These are phyloP conservation scores for Trinorchestia longiramus DNA, from an alignment of 1,140 invertebrate species.

Conservation along the genomic window DNA sequence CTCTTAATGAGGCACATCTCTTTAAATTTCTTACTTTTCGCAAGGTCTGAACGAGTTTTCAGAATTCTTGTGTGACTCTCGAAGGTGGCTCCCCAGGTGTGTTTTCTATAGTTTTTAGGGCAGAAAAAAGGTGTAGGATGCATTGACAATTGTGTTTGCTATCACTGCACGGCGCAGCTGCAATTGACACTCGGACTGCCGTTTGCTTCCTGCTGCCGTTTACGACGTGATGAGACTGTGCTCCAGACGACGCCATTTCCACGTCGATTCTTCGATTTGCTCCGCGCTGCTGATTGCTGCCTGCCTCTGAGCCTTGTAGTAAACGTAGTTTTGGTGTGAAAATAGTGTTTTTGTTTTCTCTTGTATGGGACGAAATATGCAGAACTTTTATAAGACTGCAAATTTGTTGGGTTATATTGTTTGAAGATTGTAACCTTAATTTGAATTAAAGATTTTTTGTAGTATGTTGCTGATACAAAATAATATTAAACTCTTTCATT, in stretches of 20 bases:
- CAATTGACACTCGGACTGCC: not conserved
- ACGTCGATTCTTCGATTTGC: not conserved
- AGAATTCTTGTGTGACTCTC: not conserved
- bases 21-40: not conserved
- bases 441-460: not conserved
- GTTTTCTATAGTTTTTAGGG: not conserved
- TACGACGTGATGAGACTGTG: not conserved
- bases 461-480: not conserved
- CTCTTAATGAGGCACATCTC: no score
- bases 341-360: not conserved
- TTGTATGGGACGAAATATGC: not conserved
- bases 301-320: not conserved
- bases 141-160: not conserved
- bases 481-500: not conserved
- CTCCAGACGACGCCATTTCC: not conserved
- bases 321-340: not conserved
- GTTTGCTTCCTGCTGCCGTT: not conserved
- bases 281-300: not conserved
- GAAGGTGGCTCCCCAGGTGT: not conserved
- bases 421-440: not conserved
- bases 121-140: not conserved
- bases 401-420: not conserved
- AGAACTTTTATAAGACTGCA: not conserved
- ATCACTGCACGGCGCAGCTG: not conserved
- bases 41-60: not conserved